Evolutionary conservation across 2,113 vertebrate species (phyloP).

Genomic region (Corapipo altera): DNA sequence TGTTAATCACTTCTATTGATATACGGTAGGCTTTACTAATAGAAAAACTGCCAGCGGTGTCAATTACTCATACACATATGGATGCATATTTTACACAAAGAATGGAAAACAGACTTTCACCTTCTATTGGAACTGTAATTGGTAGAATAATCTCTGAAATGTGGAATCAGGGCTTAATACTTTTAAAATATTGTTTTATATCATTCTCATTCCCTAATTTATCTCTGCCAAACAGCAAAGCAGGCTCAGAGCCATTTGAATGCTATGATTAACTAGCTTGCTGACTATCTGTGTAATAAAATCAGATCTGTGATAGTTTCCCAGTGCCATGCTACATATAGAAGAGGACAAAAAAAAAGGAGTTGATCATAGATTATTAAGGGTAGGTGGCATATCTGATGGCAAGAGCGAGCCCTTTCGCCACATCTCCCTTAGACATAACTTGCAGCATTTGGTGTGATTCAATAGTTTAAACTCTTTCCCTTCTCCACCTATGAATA

Average conservation of each 20-base stretch:
- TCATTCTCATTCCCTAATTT: slow-evolving; percentile 16
- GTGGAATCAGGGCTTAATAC: slow-evolving; percentile 22
- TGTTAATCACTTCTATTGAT: slow-evolving; percentile 45
- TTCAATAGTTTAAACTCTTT: background rate
- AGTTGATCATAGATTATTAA: slow-evolving; percentile 8
- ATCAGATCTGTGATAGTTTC: background rate
- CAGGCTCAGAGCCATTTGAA: background rate
- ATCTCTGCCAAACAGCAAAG: slow-evolving; percentile 34
- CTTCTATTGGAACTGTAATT: background rate
- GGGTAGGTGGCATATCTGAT: background rate
- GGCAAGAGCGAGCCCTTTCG: background rate
- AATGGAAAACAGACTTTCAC: slow-evolving; percentile 11
- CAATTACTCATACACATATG: background rate
- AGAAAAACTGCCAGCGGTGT: background rate
- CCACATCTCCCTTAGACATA: background rate
- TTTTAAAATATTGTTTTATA: slow-evolving; percentile 37
- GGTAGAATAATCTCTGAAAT: slow-evolving; percentile 36
- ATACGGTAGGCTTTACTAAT: background rate
- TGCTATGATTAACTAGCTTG: slow-evolving; percentile 30
- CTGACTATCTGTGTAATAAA: slow-evolving; percentile 1
- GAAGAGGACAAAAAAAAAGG: background rate
- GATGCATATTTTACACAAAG: background rate
- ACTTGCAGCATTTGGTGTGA: background rate
- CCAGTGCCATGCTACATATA: background rate
- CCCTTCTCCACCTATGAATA: background rate